Conservation (phyloP, 2,797 vertebrate species). For the Xenopus petersii region DNA sequence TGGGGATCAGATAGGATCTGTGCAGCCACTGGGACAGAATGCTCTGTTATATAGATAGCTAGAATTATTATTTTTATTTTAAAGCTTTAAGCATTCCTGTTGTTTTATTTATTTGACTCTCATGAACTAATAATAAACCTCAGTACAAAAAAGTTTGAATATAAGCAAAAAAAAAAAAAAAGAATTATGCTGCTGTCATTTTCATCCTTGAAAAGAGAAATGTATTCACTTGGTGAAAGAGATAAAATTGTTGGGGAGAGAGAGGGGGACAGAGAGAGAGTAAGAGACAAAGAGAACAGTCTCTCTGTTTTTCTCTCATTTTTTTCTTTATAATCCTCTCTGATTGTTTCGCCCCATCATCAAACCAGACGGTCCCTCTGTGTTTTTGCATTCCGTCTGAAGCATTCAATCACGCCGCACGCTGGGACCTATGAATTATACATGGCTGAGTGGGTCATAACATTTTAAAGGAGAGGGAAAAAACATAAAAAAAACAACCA, state of each 20-base stretch:
- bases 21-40: too few relatives aligned
- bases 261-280: neutral
- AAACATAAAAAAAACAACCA: too few relatives aligned
- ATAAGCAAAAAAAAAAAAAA: too few relatives aligned
- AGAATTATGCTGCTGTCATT: too few relatives aligned
- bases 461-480: constrained; percentile 21
- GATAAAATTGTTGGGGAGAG: too few relatives aligned
- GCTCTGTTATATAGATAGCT: too few relatives aligned
- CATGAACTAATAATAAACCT: too few relatives aligned
- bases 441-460: constrained; percentile 30
- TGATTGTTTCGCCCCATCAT: constrained; percentile 26
- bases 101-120: too few relatives aligned
- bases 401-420: constrained; percentile 36
- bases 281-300: neutral
- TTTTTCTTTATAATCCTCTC: constrained; percentile 24
- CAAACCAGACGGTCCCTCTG: neutral
- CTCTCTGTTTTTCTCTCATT: constrained; percentile 1
- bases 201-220: neutral
- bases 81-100: too few relatives aligned
- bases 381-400: constrained; percentile 13
- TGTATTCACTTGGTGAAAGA: neutral
- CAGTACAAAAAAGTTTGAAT: too few relatives aligned
- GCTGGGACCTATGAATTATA: constrained; percentile 42
- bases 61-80: too few relatives aligned
- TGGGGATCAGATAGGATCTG: too few relatives aligned